A percentile compares a stretch with the other conserved stretches of the same genome.
These are phyloP conservation scores for Spea multiplicata DNA, from an alignment of 2,113 vertebrate species.

Conservation along the genomic window DNA sequence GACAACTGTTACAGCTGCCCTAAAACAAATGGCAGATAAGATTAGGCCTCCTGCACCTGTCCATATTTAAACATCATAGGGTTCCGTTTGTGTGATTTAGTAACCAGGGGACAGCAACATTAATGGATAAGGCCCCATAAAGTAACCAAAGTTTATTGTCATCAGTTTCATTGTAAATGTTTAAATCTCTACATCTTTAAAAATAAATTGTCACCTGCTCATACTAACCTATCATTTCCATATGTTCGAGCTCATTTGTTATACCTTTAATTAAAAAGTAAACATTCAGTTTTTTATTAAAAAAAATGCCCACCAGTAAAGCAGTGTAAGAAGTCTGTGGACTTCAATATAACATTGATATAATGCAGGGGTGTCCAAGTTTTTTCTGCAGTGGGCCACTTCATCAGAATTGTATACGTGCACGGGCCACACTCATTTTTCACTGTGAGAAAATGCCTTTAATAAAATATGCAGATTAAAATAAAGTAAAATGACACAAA, in stretches of 20 bases:
- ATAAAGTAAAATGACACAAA: no score
- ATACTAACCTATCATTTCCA: not conserved
- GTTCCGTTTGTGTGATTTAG: constrained; percentile 56
- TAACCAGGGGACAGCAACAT: constrained; percentile 38
- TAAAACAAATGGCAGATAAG: constrained; percentile 62
- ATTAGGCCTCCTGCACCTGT: constrained; percentile 75
- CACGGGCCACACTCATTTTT: no score
- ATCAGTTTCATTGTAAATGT: not conserved
- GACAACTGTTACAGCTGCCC: constrained; percentile 70
- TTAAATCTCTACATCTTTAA: not conserved
- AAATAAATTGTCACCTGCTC: not conserved
- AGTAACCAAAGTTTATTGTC: not conserved
- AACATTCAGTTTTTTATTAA: no score
- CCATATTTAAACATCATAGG: constrained; percentile 66
- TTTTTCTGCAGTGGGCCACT: no score
- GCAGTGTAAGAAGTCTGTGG: no score
- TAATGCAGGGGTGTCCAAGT: no score
- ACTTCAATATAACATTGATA: no score
- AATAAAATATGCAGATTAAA: no score
- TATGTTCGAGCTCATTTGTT: not conserved
- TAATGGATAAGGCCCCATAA: constrained; percentile 14
- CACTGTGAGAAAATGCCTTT: no score
- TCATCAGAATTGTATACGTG: no score
- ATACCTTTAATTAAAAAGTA: no score
- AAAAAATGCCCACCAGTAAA: no score